Conservation (phyloP, 2,797 vertebrate species). For the Manis pentadactyla region DNA sequence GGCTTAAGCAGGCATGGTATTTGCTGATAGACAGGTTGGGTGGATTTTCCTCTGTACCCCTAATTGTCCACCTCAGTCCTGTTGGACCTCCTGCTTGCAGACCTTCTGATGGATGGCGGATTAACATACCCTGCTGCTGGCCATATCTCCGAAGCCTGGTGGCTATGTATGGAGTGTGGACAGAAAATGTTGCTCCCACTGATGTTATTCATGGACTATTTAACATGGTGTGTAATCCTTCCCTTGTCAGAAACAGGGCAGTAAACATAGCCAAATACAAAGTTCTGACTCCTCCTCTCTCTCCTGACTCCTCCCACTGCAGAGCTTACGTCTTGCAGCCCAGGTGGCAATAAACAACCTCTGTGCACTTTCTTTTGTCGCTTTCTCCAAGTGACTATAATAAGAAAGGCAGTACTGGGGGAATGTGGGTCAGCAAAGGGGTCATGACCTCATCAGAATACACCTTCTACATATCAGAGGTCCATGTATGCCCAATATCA, state of each 20-base stretch:
- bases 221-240: neutral
- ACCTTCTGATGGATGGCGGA: neutral
- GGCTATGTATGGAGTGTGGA: neutral
- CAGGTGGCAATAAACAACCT: neutral
- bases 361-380: neutral
- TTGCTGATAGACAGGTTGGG: neutral
- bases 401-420: neutral
- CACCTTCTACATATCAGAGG: neutral
- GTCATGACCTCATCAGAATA: neutral
- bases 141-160: neutral
- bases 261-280: neutral
- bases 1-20: neutral
- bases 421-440: neutral
- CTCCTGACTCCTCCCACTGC: neutral
- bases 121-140: neutral
- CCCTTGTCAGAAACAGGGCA: neutral
- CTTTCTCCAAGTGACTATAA: neutral
- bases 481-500: neutral
- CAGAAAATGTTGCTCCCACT: neutral
- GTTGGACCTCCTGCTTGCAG: neutral
- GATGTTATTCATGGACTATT: neutral
- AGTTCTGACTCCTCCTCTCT: neutral
- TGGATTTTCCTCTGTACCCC: neutral
- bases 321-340: neutral
- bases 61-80: neutral